Conservation (phyloP, 2,888 invertebrate species). For the Hypolimnas misippus region DNA sequence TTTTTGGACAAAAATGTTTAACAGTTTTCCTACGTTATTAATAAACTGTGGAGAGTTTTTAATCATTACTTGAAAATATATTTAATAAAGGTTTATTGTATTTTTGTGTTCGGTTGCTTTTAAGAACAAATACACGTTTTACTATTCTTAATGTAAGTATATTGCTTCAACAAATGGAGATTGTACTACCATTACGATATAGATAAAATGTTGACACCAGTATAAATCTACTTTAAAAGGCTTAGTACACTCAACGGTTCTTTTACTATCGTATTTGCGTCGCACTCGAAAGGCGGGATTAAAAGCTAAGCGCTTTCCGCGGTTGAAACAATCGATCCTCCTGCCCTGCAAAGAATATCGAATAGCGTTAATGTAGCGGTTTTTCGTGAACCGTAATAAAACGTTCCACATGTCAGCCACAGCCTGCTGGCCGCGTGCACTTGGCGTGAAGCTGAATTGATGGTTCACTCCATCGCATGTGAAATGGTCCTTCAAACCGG, state of each 20-base stretch:
- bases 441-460: slow-evolving; percentile 80
- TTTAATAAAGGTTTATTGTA: too few species aligned
- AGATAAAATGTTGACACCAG: slow-evolving; percentile 1
- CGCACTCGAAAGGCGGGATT: slow-evolving; percentile 12
- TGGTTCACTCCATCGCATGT: slow-evolving; percentile 80
- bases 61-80: too few species aligned
- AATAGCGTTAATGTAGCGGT: slow-evolving; percentile 67
- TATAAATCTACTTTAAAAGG: slow-evolving; percentile 9
- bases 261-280: slow-evolving; percentile 14
- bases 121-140: not conserved
- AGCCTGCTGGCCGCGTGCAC: slow-evolving; percentile 74
- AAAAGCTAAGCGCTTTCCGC: slow-evolving; percentile 10
- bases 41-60: too few species aligned
- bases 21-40: too few species aligned
- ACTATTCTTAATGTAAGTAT: not conserved
- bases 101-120: too few species aligned
- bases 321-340: slow-evolving; percentile 4
- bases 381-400: slow-evolving; percentile 76
- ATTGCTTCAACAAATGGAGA: not conserved
- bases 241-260: slow-evolving; percentile 5
- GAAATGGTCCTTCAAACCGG: slow-evolving; percentile 82
- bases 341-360: slow-evolving; percentile 11
- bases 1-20: too few species aligned
- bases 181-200: not conserved
- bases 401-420: slow-evolving; percentile 78